Evolutionary conservation across 1,140 invertebrate genomes (phyloP).

Genomic region (Zaprionus ornatus): DNA sequence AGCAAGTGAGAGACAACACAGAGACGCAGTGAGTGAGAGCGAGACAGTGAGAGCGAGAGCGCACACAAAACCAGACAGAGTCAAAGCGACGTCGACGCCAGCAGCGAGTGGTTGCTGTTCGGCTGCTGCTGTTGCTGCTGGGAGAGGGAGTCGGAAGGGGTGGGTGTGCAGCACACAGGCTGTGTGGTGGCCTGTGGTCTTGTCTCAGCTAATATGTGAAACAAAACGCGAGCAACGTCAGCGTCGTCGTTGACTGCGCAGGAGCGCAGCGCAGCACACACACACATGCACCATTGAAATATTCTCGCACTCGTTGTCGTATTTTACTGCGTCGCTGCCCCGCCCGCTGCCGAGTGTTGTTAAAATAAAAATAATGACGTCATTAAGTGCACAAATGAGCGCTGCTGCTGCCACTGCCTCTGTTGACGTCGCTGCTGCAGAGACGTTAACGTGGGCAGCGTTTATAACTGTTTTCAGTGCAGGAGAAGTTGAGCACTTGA

Average conservation of each 20-base stretch:
- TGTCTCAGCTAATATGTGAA: conserved; percentile 55
- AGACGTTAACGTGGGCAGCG: conserved; percentile 47
- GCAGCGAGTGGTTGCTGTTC: conserved; percentile 66
- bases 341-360: conserved; percentile 56
- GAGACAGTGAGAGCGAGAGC: conserved; percentile 37
- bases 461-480: conserved; percentile 72
- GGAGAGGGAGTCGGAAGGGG: background rate
- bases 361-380: conserved; percentile 82
- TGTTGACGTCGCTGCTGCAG: conserved; percentile 8
- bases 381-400: conserved; percentile 80
- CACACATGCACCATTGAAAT: conserved; percentile 41
- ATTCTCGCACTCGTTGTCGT: conserved; percentile 44
- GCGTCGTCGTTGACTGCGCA: conserved; percentile 44
- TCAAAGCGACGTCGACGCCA: conserved; percentile 50
- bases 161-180: background rate
- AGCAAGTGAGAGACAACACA: conserved; percentile 56
- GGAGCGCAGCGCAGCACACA: conserved; percentile 45
- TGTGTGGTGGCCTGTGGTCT: conserved; percentile 38
- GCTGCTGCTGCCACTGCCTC: conserved; percentile 52
- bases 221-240: conserved; percentile 45
- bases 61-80: conserved; percentile 43
- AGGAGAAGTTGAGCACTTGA: conserved; percentile 75
- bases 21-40: conserved; percentile 8
- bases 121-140: conserved; percentile 11
- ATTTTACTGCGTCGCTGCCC: conserved; percentile 46